Evolutionary conservation across 2,797 vertebrate genomes (phyloP).

Genomic region (Sebastes iracundus): DNA sequence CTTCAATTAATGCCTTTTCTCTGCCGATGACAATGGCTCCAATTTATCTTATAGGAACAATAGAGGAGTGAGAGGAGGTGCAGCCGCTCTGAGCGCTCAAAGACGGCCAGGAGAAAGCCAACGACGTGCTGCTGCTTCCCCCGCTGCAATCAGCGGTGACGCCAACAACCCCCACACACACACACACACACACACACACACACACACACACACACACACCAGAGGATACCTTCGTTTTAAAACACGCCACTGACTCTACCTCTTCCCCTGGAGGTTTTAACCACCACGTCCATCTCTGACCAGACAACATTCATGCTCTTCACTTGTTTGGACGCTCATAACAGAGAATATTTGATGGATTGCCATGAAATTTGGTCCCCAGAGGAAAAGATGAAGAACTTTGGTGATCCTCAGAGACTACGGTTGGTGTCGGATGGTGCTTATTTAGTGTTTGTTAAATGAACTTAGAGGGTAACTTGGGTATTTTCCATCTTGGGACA

Average conservation of each 20-base stretch:
- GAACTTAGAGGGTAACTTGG: no score
- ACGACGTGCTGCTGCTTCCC: slow-evolving; percentile 19
- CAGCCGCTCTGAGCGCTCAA: slow-evolving; percentile 37
- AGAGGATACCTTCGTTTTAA: neutral
- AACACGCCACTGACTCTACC: neutral
- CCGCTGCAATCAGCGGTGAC: slow-evolving; percentile 44
- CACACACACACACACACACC: neutral
- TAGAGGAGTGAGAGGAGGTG: slow-evolving; percentile 62
- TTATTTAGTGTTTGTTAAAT: no score
- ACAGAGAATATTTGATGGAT: neutral
- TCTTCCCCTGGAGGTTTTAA: neutral
- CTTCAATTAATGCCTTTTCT: slow-evolving; percentile 70
- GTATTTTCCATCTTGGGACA: no score
- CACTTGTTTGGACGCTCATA: neutral
- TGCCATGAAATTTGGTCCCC: neutral
- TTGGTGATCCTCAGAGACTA: no score
- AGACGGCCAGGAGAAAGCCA: slow-evolving; percentile 40
- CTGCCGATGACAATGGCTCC: slow-evolving; percentile 59
- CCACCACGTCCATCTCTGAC: neutral
- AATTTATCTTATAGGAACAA: slow-evolving; percentile 72
- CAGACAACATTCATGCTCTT: neutral
- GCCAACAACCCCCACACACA: slow-evolving; percentile 40
- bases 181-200: neutral
- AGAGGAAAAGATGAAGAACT: neutral
- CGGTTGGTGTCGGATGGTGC: no score